phyloP scores from a whole-genome alignment of 2,113 vertebrate genomes.

The Misgurnus anguillicaudatus region DNA sequence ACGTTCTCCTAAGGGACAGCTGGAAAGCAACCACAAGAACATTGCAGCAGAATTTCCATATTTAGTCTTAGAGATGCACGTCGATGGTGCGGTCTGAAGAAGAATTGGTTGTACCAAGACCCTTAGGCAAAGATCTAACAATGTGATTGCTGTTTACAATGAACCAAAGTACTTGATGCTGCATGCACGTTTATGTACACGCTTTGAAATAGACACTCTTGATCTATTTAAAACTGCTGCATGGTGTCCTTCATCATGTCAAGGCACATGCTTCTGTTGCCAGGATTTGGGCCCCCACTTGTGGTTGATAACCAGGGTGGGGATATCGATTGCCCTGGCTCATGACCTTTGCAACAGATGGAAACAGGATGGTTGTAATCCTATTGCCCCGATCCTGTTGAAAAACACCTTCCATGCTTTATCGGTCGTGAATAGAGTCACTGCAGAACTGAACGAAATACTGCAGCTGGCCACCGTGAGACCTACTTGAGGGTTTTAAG shows the following conservation, averaged over 20 bases:
- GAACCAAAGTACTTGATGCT: slow-evolving; percentile 32
- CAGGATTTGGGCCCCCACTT: slow-evolving; percentile 29
- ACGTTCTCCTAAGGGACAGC: slow-evolving; percentile 47
- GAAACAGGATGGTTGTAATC: slow-evolving; percentile 37
- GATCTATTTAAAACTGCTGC: slow-evolving; percentile 17
- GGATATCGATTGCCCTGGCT: not conserved
- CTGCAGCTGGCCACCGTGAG: not conserved
- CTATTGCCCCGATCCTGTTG: slow-evolving; percentile 7
- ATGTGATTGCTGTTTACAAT: not conserved
- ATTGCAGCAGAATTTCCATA: slow-evolving; percentile 66
- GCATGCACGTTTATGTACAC: slow-evolving; percentile 24
- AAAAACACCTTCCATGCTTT: slow-evolving; percentile 20
- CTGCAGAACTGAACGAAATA: not conserved
- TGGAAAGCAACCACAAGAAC: slow-evolving; percentile 46
- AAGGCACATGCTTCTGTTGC: slow-evolving; percentile 15
- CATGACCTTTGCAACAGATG: slow-evolving; percentile 37
- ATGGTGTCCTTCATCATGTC: slow-evolving; percentile 20
- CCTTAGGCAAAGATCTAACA: not conserved
- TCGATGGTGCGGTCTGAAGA: not conserved
- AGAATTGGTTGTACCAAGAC: not conserved
- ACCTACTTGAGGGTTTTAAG: not conserved
- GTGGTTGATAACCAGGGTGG: not conserved
- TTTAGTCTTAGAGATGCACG: slow-evolving; percentile 64
- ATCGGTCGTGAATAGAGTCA: not conserved
- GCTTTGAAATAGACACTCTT: slow-evolving; percentile 19